Evolutionary conservation across 2,888 invertebrate species (phyloP).

Genomic region (Phasia obesa): DNA sequence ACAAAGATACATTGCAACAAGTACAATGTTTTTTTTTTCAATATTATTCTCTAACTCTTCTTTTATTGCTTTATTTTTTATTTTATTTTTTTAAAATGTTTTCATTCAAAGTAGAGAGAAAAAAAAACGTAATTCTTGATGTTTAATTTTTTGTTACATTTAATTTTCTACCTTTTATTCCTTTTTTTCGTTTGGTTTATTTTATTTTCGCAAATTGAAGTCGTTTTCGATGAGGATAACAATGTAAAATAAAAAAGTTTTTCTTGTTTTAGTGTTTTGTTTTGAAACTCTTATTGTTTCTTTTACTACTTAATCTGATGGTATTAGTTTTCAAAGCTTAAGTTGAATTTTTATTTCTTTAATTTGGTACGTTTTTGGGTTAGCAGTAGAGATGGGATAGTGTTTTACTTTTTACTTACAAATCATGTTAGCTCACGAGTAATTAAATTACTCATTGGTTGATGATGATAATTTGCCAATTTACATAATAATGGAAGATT

Average conservation of each 20-base stretch:
- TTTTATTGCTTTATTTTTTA: conserved; percentile 14
- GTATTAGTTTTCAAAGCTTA: not conserved
- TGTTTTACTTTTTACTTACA: too few species aligned
- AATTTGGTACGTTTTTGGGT: too few species aligned
- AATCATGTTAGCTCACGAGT: too few species aligned
- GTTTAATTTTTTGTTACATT: not conserved
- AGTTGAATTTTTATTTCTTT: not conserved
- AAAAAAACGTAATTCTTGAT: not conserved
- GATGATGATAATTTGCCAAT: too few species aligned
- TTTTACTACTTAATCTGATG: conserved; percentile 1
- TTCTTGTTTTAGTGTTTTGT: too few species aligned
- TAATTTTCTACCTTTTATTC: conserved; percentile 6
- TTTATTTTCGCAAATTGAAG: not conserved
- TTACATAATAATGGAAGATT: too few species aligned
- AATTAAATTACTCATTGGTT: too few species aligned
- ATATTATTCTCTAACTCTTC: not conserved
- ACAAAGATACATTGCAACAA: conserved; percentile 23
- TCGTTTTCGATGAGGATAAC: not conserved
- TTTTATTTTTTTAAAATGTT: not conserved
- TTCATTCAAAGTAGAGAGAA: conserved; percentile 4
- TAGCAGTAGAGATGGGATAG: too few species aligned
- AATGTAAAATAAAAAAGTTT: not conserved
- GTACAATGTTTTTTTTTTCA: conserved; percentile 10
- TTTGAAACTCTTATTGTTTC: not conserved
- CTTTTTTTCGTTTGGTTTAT: not conserved